A percentile compares a stretch with the other conserved stretches of the same genome.
Evolutionary conservation across 2,888 invertebrate species (phyloP).

Genomic region (Morpho helenor): DNA sequence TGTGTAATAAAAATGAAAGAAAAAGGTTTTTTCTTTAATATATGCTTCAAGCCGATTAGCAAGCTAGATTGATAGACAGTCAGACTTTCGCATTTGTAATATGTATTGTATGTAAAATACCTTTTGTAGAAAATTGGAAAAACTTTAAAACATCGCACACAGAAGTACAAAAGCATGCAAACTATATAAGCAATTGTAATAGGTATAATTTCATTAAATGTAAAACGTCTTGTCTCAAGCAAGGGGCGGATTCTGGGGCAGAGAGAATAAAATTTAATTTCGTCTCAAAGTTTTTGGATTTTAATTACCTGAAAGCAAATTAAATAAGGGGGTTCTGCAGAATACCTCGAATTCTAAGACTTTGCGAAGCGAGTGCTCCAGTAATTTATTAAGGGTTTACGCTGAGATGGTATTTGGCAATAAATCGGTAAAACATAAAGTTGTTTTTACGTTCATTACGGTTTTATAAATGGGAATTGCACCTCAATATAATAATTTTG

Average conservation of each 20-base stretch:
- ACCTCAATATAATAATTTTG: background rate
- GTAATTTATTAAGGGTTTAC: constrained; percentile 27
- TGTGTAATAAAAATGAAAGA: too few species aligned
- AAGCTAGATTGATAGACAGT: too few species aligned
- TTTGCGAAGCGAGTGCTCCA: constrained; percentile 15
- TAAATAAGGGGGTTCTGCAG: constrained; percentile 53
- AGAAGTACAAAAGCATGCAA: constrained; percentile 1
- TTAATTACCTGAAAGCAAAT: constrained; percentile 77
- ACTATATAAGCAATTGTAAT: constrained; percentile 12
- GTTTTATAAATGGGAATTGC: too few species aligned
- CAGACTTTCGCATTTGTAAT: too few species aligned
- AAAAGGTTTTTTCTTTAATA: too few species aligned
- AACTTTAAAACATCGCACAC: background rate
- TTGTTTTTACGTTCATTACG: background rate
- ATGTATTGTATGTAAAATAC: too few species aligned
- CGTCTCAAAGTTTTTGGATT: constrained; percentile 73
- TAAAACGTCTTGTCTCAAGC: constrained; percentile 6
- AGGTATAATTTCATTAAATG: constrained; percentile 14
- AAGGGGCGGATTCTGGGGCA: constrained; percentile 8
- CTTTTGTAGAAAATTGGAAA: background rate
- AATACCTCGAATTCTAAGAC: constrained; percentile 26
- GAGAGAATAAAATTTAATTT: constrained; percentile 72
- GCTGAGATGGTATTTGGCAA: constrained; percentile 20
- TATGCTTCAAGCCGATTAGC: too few species aligned
- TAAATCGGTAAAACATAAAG: constrained; percentile 19